Evolutionary conservation across 2,113 vertebrate species (phyloP).

Genomic region (Chlamydotis undulata): DNA sequence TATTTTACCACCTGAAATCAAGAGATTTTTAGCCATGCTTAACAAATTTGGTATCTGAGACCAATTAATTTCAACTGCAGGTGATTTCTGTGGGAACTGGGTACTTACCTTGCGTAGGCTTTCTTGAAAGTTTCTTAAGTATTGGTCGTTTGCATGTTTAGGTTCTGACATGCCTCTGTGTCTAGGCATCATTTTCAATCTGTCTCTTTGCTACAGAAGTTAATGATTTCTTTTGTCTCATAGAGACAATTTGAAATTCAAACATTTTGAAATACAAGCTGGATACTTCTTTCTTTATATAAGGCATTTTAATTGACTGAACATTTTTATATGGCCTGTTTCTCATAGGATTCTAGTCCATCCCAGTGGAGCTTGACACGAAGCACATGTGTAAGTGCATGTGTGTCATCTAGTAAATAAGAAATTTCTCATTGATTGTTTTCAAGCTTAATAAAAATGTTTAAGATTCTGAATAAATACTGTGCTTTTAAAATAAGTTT

Average conservation of each 20-base stretch:
- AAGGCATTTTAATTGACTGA: background rate
- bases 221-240: background rate
- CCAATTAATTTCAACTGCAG: background rate
- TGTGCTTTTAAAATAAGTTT: background rate
- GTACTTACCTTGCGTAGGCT: background rate
- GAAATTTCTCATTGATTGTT: background rate
- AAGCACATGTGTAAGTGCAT: background rate
- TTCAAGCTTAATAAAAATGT: background rate
- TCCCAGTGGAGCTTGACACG: background rate
- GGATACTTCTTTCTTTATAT: background rate
- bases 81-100: background rate
- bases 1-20: background rate
- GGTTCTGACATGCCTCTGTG: background rate
- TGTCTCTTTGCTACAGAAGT: background rate
- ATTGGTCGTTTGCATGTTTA: background rate
- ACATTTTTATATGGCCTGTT: background rate
- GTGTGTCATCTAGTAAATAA: background rate
- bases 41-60: background rate
- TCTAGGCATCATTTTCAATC: background rate
- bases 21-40: background rate
- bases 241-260: background rate
- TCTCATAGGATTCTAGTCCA: background rate
- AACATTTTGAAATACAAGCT: background rate
- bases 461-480: background rate
- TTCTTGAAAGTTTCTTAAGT: background rate